Evolutionary conservation across 2,797 vertebrate species (phyloP).

Genomic region (Tympanoctomys barrerae): DNA sequence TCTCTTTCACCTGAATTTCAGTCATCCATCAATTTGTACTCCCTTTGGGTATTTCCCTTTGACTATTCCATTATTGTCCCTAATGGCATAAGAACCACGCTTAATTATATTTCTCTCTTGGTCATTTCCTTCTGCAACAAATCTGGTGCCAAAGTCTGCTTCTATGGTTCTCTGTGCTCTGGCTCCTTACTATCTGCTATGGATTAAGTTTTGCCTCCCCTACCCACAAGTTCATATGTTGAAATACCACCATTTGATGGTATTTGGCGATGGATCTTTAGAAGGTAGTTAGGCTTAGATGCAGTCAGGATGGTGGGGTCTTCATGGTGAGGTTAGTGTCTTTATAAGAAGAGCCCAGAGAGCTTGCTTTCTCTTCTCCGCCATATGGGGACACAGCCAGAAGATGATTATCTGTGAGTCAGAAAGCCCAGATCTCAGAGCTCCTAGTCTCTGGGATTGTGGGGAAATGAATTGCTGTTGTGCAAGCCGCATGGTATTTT

Average conservation of each 20-base stretch:
- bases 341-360: background rate
- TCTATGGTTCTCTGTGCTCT: background rate
- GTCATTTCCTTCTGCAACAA: background rate
- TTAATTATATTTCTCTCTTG: background rate
- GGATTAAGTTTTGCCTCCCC: background rate
- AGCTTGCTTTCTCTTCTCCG: background rate
- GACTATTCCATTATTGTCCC: background rate
- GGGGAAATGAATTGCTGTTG: conserved; percentile 20
- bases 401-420: background rate
- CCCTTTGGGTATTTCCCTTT: conserved; percentile 13
- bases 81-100: background rate
- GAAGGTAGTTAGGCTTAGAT: background rate
- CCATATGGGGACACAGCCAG: background rate
- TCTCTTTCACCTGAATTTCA: conserved; percentile 2
- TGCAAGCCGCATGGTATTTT: background rate
- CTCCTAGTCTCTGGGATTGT: background rate
- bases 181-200: background rate
- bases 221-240: background rate
- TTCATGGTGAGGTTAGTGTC: background rate
- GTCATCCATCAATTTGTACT: background rate
- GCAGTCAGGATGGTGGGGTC: background rate
- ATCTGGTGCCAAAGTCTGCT: background rate
- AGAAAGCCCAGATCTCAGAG: background rate
- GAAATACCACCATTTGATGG: background rate
- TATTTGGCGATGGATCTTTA: background rate